Evolutionary conservation across 30 jellyfish, hydroid and myxozoan genomes (phyloP), one percentile per base, ranked within the genome.

Genomic region (Clytia hemisphaerica): DNA sequence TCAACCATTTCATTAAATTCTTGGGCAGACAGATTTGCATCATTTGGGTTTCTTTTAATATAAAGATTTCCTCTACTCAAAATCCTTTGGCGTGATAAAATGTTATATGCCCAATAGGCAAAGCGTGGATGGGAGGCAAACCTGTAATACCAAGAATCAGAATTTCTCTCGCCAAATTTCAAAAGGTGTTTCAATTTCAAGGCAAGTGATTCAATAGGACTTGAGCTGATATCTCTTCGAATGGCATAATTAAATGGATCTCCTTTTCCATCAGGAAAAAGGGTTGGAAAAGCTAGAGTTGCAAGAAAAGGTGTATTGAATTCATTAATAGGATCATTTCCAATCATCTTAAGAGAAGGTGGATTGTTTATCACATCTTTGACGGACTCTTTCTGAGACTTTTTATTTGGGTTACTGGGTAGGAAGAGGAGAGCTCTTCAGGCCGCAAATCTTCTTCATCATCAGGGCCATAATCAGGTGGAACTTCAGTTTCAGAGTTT

Each of bases 271-370:
- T 63, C 77, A 6, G 77, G 77, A 63, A 63, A 63, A 18, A 29
- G 77, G 15, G 77, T 36, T 14, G 77, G 77, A 63, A 63, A 63
- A 35, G 71, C 77, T 70, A 63, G 33, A 27, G 77, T 31, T 63
- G 77, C 77, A 15, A 63, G 15, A 24, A 7, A 63, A 31, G 32
- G 46, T 6, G 77, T 32, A 19, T 38, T 25, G 37, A 25, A 63
- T 38, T 63, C 77, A 63, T 37, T 63, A 12, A 32, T 24, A 14
- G 77, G 69, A 4, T 48, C 29, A 37, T 25, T 33, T 12, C 67
- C 84, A n/a, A 51, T 31, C 37, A 72, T 37, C 18, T 72, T 78
- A 16, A 72, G 3, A 32, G 15, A 27, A 37, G 32, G 77, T 54
- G 67, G 32, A 55, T 54, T 34, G 22, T 29, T 48, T 29, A 51